Conservation (phyloP, 2,113 vertebrate species). For the Sardina pilchardus region DNA sequence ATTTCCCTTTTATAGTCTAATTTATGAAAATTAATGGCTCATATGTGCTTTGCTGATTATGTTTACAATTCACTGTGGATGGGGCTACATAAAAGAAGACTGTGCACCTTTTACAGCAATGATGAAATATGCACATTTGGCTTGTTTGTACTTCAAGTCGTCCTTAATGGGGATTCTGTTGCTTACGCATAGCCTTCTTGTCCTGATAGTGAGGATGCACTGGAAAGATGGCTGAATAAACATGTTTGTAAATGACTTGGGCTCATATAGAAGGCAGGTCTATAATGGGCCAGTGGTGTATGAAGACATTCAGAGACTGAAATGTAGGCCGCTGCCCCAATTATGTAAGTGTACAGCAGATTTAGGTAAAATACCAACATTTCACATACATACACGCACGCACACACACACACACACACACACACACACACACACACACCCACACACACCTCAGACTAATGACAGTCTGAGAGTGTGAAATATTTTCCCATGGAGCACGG, state of each 20-base stretch:
- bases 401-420: constrained; percentile 3
- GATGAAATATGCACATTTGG: constrained; percentile 31
- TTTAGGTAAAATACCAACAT: neutral
- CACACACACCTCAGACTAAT: constrained; percentile 23
- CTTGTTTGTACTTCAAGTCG: neutral
- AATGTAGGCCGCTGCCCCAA: neutral
- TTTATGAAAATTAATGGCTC: constrained; percentile 29
- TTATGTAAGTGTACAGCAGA: constrained; percentile 10
- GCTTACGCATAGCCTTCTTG: neutral
- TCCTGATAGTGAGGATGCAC: neutral
- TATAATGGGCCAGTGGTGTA: neutral
- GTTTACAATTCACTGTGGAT: constrained; percentile 19
- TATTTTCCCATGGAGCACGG: constrained; percentile 46
- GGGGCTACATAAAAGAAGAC: constrained; percentile 31
- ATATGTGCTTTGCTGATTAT: constrained; percentile 30
- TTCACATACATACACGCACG: neutral
- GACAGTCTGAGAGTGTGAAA: constrained; percentile 37
- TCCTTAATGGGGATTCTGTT: neutral
- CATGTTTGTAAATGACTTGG: neutral
- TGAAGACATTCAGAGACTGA: constrained; percentile 10
- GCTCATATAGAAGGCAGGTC: neutral
- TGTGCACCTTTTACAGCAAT: constrained; percentile 22
- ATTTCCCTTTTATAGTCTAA: constrained; percentile 25
- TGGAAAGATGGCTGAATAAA: neutral
- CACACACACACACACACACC: neutral